A percentile compares a stretch with the other conserved stretches of the same genome.
Evolutionary conservation across 1,140 invertebrate species (phyloP).

Genomic region (Cotesia chilonis): DNA sequence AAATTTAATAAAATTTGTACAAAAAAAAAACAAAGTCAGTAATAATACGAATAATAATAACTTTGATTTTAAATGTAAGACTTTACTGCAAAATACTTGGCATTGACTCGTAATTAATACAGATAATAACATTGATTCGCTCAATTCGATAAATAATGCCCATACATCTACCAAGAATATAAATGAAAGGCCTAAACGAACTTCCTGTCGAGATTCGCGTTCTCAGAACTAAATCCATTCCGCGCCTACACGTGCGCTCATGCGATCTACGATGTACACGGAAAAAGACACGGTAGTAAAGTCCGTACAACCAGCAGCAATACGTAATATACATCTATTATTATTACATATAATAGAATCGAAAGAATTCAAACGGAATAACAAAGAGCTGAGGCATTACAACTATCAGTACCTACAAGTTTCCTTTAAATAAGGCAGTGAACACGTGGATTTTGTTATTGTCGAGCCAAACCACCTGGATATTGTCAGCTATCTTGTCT

Average conservation of each 20-base stretch:
- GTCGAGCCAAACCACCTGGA: not conserved
- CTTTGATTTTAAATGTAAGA: too few relatives aligned
- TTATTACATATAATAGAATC: not conserved
- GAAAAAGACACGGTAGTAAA: too few relatives aligned
- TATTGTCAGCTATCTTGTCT: slow-evolving; percentile 15
- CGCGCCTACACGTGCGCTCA: slow-evolving; percentile 25
- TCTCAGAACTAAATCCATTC: slow-evolving; percentile 34
- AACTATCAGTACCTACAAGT: slow-evolving; percentile 1
- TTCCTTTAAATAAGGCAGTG: slow-evolving; percentile 12
- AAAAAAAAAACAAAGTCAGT: too few relatives aligned
- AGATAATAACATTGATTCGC: too few relatives aligned
- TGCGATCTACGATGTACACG: not conserved
- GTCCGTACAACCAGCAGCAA: not conserved
- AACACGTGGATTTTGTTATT: slow-evolving; percentile 25
- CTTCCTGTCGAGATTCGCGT: slow-evolving; percentile 20
- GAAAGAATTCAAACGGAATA: slow-evolving; percentile 19
- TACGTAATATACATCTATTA: slow-evolving; percentile 5
- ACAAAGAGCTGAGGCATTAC: slow-evolving; percentile 21
- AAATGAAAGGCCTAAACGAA: not conserved
- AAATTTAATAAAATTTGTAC: too few relatives aligned
- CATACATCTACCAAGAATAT: not conserved
- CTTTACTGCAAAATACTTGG: too few relatives aligned
- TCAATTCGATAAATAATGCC: too few relatives aligned
- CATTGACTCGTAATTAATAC: too few relatives aligned
- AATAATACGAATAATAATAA: too few relatives aligned